Evolutionary conservation across 2,888 invertebrate genomes (phyloP).

Genomic region (Orchesella flavescens): DNA sequence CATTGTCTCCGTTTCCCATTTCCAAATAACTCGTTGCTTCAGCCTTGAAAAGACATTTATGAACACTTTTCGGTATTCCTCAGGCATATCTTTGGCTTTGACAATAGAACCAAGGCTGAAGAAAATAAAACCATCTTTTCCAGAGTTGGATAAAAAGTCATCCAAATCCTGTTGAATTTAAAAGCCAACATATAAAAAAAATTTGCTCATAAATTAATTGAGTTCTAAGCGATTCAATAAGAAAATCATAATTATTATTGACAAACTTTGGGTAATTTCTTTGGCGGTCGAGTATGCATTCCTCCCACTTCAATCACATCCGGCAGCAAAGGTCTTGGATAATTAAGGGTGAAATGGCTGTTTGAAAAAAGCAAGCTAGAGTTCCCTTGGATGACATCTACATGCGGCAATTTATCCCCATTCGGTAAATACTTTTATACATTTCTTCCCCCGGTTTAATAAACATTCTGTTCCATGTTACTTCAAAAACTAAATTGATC

Average conservation of each 20-base stretch:
- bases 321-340: slow-evolving; percentile 85
- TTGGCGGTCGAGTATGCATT: slow-evolving; percentile 80
- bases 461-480: slow-evolving; percentile 73
- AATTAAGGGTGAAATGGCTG: slow-evolving; percentile 85
- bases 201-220: too few relatives aligned
- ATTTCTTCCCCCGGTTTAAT: slow-evolving; percentile 66
- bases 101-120: slow-evolving; percentile 92
- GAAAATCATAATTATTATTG: too few relatives aligned
- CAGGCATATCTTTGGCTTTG: slow-evolving; percentile 86
- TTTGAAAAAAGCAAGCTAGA: slow-evolving; percentile 88
- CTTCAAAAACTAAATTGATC: slow-evolving; percentile 73
- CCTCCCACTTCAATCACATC: slow-evolving; percentile 81
- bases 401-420: slow-evolving; percentile 79
- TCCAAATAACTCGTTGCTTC: slow-evolving; percentile 88
- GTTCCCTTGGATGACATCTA: slow-evolving; percentile 82
- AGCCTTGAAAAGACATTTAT: slow-evolving; percentile 83
- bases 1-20: slow-evolving; percentile 82
- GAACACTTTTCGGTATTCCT: slow-evolving; percentile 81
- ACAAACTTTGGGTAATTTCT: slow-evolving; percentile 80
- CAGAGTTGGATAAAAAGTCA: slow-evolving; percentile 80
- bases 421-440: slow-evolving; percentile 74
- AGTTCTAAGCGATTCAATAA: too few relatives aligned
- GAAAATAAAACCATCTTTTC: slow-evolving; percentile 83
- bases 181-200: too few relatives aligned
- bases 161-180: slow-evolving; percentile 75